Evolutionary conservation across 2,113 vertebrate genomes (phyloP).

Genomic region (Hemiprocne comata): DNA sequence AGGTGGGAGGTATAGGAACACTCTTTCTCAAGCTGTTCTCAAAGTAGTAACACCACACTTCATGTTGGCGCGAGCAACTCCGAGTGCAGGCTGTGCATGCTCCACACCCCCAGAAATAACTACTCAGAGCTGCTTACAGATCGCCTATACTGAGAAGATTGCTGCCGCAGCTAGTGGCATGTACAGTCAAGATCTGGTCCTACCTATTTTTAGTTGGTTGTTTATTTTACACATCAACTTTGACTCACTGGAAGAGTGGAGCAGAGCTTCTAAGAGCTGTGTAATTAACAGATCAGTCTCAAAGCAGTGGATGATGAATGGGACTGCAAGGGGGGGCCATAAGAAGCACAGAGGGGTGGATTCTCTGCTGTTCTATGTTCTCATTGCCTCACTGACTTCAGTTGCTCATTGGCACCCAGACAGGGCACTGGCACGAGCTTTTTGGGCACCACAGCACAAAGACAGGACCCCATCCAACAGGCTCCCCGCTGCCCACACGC

Average conservation of each 20-base stretch:
- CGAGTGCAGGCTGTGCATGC: background rate
- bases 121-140: background rate
- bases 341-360: background rate
- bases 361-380: background rate
- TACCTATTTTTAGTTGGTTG: background rate
- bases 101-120: background rate
- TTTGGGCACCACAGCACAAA: background rate
- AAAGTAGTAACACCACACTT: constrained; percentile 26
- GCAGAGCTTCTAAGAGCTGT: background rate
- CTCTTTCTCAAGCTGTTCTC: background rate
- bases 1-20: background rate
- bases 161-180: background rate
- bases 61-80: background rate
- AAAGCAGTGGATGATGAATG: background rate
- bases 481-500: rapidly evolving
- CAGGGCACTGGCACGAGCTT: background rate
- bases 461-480: background rate
- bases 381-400: background rate
- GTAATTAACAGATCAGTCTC: background rate
- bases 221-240: background rate
- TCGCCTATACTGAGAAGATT: background rate
- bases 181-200: background rate
- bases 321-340: background rate
- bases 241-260: background rate
- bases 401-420: rapidly evolving